Evolutionary conservation across 1,140 invertebrate species (phyloP), one percentile per base, ranked within the genome.

Genomic region (Marisa cornuarietis): DNA sequence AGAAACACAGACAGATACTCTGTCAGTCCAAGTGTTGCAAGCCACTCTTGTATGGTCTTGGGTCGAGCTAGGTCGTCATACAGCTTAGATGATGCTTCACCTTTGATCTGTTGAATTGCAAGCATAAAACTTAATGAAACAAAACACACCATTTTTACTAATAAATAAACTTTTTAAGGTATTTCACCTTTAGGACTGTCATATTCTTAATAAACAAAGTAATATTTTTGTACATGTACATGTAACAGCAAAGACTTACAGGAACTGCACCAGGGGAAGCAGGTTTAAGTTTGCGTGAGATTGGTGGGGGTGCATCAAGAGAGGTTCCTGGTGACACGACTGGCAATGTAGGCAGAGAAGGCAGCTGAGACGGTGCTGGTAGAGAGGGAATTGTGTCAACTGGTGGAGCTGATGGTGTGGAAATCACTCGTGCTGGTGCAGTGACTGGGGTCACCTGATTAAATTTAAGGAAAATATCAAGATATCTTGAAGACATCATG

Each of bases 1-100:
- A 96, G 94, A 89, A 98, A 97, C 62, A 96, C 94, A 71, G 95
- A 94, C 81, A 95, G 95, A 90, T 97, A 88, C 31, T 87, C 83
- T 14, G 80, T 68, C 22, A 89, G 79, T 42, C 85, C 85, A 14
- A 89, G 81, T 0, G 83, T 81, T 13, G 51, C 74, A 42, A 89
- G 79, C 88, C 88, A 89, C 26, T 88, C 86, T 16, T 79, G 78
- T 0, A 88, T 83, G 22, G 81, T 83, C 16, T 81, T 77, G 22
- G 85, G 86, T 74, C 82, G 79, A 26, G 81, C 79, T 20, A 85
- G 65, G 68, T 82, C 82, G n/a, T 84, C 86, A 73, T 87, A 85
- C 24, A 62, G 65, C 54, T 63, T 77, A 8, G 65, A 24, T 11
- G 42, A 51, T 22, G 68, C 18, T 4, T 80, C 79, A 51, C 78